Evolutionary conservation across 2,888 invertebrate genomes (phyloP).

Genomic region (Lacanobia oleracea): DNA sequence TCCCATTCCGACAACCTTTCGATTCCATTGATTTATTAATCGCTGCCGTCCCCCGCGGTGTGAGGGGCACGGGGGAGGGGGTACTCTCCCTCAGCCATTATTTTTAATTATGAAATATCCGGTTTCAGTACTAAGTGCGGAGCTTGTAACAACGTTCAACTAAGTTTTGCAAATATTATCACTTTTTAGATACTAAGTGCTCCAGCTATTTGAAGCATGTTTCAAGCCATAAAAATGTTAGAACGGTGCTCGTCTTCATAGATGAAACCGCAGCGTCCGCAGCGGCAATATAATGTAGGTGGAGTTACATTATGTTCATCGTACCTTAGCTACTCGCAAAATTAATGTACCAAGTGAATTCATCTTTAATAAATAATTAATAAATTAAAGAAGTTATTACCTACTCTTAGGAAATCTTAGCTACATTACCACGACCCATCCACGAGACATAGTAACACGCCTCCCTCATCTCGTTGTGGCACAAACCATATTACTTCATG

Average conservation of each 20-base stretch:
- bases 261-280: background rate
- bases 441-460: background rate
- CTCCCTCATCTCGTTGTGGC: constrained; percentile 19
- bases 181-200: background rate
- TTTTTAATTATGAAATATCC: constrained; percentile 58
- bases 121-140: constrained; percentile 27
- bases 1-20: constrained; percentile 49
- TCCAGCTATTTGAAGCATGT: background rate
- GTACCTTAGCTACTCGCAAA: background rate
- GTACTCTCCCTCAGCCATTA: constrained; percentile 32
- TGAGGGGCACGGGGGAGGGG: background rate
- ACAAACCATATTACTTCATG: constrained; percentile 25
- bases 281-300: background rate
- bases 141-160: background rate
- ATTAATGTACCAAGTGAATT: background rate
- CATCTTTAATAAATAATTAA: no score
- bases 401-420: background rate
- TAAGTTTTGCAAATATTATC: constrained; percentile 11
- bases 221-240: constrained; percentile 1
- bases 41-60: background rate
- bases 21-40: constrained; percentile 63
- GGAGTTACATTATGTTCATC: background rate
- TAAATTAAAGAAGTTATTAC: no score
- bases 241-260: background rate
- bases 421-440: no score